These are phyloP conservation scores for Pseudopipra pipra DNA, from an alignment of 2,113 vertebrate genomes.

Conservation along the genomic window DNA sequence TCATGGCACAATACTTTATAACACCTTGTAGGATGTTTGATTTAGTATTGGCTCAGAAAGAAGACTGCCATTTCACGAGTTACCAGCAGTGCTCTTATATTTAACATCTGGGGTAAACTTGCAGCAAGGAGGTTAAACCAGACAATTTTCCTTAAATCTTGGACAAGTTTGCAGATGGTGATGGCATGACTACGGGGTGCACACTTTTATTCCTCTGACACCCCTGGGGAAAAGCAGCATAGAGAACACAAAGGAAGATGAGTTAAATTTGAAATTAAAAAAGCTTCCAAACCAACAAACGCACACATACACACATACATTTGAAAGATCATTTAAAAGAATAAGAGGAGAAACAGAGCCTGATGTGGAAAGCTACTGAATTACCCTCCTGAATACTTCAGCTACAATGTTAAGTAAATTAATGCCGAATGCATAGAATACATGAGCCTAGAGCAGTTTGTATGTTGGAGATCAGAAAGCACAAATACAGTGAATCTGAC, in stretches of 20 bases:
- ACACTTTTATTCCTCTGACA: neutral
- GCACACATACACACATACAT: neutral
- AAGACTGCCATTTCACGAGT: neutral
- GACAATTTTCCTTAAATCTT: neutral
- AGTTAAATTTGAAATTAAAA: neutral
- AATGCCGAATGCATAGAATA: neutral
- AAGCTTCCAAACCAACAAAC: rapidly evolving
- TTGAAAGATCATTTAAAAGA: neutral
- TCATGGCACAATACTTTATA: neutral
- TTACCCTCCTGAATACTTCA: neutral
- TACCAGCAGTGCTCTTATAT: neutral
- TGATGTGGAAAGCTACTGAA: neutral
- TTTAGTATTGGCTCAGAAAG: neutral
- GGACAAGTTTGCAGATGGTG: neutral
- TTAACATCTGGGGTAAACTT: neutral
- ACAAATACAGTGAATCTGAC: neutral
- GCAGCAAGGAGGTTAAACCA: neutral
- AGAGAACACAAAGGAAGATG: neutral
- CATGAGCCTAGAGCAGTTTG: neutral
- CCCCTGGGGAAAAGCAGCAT: neutral
- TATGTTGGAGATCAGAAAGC: neutral
- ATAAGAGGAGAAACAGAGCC: neutral
- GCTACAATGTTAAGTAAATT: neutral
- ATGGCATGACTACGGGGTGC: neutral
- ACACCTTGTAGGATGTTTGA: neutral